phyloP scores from a whole-genome alignment of 2,888 invertebrate species.

The Diogma glabrata region DNA sequence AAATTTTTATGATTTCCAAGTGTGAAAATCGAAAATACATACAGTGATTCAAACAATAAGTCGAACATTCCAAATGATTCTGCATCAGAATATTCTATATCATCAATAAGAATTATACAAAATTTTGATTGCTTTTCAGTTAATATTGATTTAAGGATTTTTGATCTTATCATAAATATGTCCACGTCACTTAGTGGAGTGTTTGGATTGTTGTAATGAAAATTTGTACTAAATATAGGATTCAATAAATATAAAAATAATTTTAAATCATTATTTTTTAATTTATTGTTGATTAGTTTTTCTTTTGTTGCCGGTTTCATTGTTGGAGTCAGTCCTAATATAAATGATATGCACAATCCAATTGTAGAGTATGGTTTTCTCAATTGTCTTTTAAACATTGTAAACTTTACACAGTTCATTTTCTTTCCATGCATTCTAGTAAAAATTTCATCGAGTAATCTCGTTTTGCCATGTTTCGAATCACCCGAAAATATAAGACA shows the following conservation, averaged over 20 bases:
- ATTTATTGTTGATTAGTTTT: slow-evolving; percentile 28
- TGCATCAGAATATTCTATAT: slow-evolving; percentile 41
- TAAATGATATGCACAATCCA: slow-evolving; percentile 35
- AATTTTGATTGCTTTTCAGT: slow-evolving; percentile 27
- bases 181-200: slow-evolving; percentile 21
- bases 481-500: slow-evolving; percentile 4
- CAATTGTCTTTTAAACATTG: slow-evolving; percentile 18
- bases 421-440: slow-evolving; percentile 33
- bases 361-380: slow-evolving; percentile 33
- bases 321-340: slow-evolving; percentile 30
- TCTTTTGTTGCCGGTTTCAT: slow-evolving; percentile 32
- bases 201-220: no score
- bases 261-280: slow-evolving; percentile 26
- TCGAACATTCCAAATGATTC: slow-evolving; percentile 43
- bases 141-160: slow-evolving; percentile 36
- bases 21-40: slow-evolving; percentile 32
- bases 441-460: slow-evolving; percentile 46
- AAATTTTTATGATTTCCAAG: slow-evolving; percentile 17
- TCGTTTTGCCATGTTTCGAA: slow-evolving; percentile 44
- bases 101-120: slow-evolving; percentile 25
- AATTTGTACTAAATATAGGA: slow-evolving; percentile 39
- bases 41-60: slow-evolving; percentile 37
- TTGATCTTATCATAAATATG: slow-evolving; percentile 27
- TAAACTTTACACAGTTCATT: slow-evolving; percentile 25
- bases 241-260: slow-evolving; percentile 37